phyloP scores from a whole-genome alignment of 2,797 vertebrate genomes.

The Liparis tanakae region DNA sequence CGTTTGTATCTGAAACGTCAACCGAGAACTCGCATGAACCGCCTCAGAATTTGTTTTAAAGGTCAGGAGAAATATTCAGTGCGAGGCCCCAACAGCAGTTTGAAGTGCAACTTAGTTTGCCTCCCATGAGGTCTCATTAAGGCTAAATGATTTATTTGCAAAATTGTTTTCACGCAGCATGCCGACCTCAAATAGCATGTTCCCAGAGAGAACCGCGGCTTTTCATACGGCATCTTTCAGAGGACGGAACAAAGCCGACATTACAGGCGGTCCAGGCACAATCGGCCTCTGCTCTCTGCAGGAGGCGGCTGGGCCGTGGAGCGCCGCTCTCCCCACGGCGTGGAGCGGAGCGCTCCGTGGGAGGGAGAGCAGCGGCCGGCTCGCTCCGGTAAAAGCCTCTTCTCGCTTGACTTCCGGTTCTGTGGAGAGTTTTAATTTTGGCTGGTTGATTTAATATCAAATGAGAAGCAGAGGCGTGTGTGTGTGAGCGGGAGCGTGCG shows the following conservation, averaged over 20 bases:
- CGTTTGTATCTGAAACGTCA: constrained; percentile 28
- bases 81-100: constrained; percentile 23
- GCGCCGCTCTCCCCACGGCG: constrained; percentile 7
- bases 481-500: neutral
- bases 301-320: neutral
- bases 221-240: neutral
- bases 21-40: constrained; percentile 19
- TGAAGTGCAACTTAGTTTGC: constrained; percentile 40
- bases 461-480: constrained; percentile 13
- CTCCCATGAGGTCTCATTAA: constrained; percentile 60
- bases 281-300: constrained; percentile 20
- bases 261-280: constrained; percentile 15
- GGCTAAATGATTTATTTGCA: constrained; percentile 56
- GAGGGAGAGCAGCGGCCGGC: constrained; percentile 20
- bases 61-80: constrained; percentile 47
- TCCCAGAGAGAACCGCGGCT: neutral
- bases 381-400: constrained; percentile 29
- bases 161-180: constrained; percentile 22
- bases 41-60: constrained; percentile 41
- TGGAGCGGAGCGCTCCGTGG: constrained; percentile 20
- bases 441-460: constrained; percentile 38
- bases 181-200: neutral
- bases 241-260: constrained; percentile 16
- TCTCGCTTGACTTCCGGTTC: constrained; percentile 13
- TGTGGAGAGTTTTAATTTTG: constrained; percentile 30